phyloP scores from a whole-genome alignment of 2,797 vertebrate genomes.

The Enteromius unitaeniatus region DNA sequence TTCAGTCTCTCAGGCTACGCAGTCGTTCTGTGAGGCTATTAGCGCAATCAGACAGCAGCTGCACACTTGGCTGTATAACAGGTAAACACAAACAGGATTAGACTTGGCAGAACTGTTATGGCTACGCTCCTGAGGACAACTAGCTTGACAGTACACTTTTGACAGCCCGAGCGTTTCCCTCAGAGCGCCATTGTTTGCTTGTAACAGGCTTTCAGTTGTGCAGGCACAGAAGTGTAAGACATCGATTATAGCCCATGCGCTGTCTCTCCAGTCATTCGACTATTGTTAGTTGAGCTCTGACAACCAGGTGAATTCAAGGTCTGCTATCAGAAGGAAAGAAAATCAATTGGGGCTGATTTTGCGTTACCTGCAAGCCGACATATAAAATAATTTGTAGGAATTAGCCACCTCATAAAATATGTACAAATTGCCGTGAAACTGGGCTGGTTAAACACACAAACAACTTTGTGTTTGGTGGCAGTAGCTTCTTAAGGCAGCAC shows the following conservation, averaged over 20 bases:
- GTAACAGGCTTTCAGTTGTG: slow-evolving; percentile 40
- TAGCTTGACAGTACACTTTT: slow-evolving; percentile 51
- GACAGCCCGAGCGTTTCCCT: slow-evolving; percentile 28
- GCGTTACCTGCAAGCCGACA: not conserved
- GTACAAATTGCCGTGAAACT: too few relatives aligned
- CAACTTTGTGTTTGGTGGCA: too few relatives aligned
- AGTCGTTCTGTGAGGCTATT: slow-evolving; percentile 44
- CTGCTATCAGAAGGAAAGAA: slow-evolving; percentile 28
- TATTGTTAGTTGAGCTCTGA: slow-evolving; percentile 46
- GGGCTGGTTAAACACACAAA: too few relatives aligned
- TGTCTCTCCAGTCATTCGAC: slow-evolving; percentile 45
- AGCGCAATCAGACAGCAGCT: slow-evolving; percentile 50
- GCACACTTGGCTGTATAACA: slow-evolving; percentile 46
- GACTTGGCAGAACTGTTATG: slow-evolving; percentile 39
- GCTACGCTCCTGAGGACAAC: slow-evolving; percentile 36
- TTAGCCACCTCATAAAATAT: too few relatives aligned
- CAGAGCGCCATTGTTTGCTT: slow-evolving; percentile 42
- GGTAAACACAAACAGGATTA: slow-evolving; percentile 48
- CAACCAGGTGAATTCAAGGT: slow-evolving; percentile 47
- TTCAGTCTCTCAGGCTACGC: slow-evolving; percentile 37
- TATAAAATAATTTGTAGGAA: not conserved
- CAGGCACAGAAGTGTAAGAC: slow-evolving; percentile 29
- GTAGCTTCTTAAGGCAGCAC: too few relatives aligned
- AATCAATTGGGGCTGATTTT: slow-evolving; percentile 36
- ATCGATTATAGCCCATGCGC: slow-evolving; percentile 47